phyloP scores from a whole-genome alignment of 2,888 invertebrate genomes.

The Xylophagus ater region DNA sequence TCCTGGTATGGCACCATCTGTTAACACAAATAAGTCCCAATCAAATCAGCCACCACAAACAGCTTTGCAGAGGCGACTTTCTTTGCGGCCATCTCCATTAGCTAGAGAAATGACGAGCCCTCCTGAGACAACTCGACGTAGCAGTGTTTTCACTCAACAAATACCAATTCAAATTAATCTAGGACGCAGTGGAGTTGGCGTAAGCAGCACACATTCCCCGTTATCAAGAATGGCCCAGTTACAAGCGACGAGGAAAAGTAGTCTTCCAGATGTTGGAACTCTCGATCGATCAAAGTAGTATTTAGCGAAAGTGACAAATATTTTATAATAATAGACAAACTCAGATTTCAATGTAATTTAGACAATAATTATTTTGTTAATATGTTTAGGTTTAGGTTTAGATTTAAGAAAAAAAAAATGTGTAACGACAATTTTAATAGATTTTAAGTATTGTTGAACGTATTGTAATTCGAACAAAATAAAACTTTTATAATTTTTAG shows the following conservation, averaged over 20 bases:
- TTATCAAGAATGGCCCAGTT: constrained; percentile 36
- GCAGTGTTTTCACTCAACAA: constrained; percentile 4
- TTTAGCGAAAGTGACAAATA: too few species aligned
- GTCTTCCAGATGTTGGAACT: too few species aligned
- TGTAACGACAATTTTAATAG: too few species aligned
- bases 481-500: too few species aligned
- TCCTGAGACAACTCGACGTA: constrained; percentile 16
- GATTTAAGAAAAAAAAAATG: too few species aligned
- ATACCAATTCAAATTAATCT: constrained; percentile 3
- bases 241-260: constrained; percentile 36
- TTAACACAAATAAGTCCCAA: not conserved
- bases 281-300: too few species aligned
- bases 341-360: too few species aligned
- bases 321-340: too few species aligned
- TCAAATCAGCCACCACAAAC: constrained; percentile 22
- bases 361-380: too few species aligned
- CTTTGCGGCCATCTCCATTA: constrained; percentile 35
- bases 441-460: too few species aligned
- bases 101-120: constrained; percentile 26
- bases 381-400: too few species aligned
- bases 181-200: constrained; percentile 3
- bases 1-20: constrained; percentile 31
- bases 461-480: too few species aligned
- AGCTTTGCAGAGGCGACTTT: constrained; percentile 33
- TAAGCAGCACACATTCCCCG: constrained; percentile 35